Evolutionary conservation across 2,797 vertebrate genomes (phyloP), one percentile per base, ranked within the genome.

Genomic region (Onychomys leucogaster): DNA sequence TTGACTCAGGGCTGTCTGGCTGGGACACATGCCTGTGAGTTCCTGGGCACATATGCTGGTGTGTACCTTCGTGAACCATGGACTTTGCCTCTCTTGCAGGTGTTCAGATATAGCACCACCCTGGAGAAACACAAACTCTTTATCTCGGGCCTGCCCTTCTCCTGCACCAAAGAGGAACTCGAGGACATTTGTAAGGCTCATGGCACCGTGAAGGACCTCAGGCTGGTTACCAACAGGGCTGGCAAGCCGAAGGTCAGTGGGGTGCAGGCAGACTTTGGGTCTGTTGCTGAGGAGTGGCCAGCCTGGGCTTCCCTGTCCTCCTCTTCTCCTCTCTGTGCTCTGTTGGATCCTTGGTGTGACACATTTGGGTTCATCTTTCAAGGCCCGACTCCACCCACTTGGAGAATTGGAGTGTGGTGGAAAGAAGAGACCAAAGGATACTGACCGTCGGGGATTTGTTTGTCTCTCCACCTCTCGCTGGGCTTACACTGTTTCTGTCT

Each of bases 71-170:
- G 67, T 21, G 25, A 87, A 4, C 69, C 4, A 0, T 7, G 27
- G 19, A 11, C 34, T 59, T 11, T 83, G 29, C 55, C 41, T 46
- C 29, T 65, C 84, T 57, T 14, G 7, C 59, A 99, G 99, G 99
- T 99, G 89, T 99, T 99, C 97, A 99, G 99, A 97, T 99, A 99
- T 97, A 99, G 99, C 98, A 99, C 99, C 0, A 96, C 99, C 4
- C 95, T 99, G 97, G 99, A 99, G 98, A 99, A 99, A 97, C 99
- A 99, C 89, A 99, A 99, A 94, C 98, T 99, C 67, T 99, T 99
- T 81, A 99, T 99, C 97, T 99, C 99, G 0, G 99, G 99, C 41
- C 98, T 99, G 97, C 99, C 99, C 0, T 99, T 99, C 96, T 99
- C 99, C 46, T 99, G 99, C 98, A 99, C 99, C 5, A 99, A 99